Conservation (phyloP, 1,140 invertebrate species). For the Drosophila simulans region DNA sequence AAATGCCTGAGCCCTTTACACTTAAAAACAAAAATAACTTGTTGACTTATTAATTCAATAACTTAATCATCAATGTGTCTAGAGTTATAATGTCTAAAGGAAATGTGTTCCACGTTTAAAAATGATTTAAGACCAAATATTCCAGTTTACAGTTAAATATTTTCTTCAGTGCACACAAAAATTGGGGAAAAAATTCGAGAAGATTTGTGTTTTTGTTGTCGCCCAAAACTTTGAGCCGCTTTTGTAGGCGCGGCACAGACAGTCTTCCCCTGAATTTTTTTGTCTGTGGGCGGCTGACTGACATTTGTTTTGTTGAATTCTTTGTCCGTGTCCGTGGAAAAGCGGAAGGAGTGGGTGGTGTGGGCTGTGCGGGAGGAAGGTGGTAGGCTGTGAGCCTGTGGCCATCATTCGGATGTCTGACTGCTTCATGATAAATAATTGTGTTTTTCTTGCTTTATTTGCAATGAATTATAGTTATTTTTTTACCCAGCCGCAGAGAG, state of each 20-base stretch:
- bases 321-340: slow-evolving; percentile 19
- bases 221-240: slow-evolving; percentile 63
- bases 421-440: slow-evolving; percentile 77
- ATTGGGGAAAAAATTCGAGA: slow-evolving; percentile 17
- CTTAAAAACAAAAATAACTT: background rate
- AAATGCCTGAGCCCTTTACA: slow-evolving; percentile 21
- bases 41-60: too few relatives aligned
- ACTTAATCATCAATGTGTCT: too few relatives aligned
- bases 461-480: slow-evolving; percentile 81
- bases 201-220: slow-evolving; percentile 64
- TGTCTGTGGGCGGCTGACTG: slow-evolving; percentile 56
- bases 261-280: slow-evolving; percentile 11
- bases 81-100: too few relatives aligned
- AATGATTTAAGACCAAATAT: background rate
- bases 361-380: slow-evolving; percentile 6
- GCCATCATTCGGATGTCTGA: slow-evolving; percentile 48
- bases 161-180: slow-evolving; percentile 13
- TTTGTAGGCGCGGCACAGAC: slow-evolving; percentile 64
- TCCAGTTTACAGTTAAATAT: background rate
- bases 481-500: slow-evolving; percentile 14
- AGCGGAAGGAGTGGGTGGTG: background rate
- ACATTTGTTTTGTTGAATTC: slow-evolving; percentile 71
- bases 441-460: slow-evolving; percentile 75
- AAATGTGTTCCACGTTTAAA: background rate
- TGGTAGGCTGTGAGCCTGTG: slow-evolving; percentile 11